Evolutionary conservation across 53 echinoderm and acorn worm species (phyloP).

Genomic region (Echinarachnius parma): DNA sequence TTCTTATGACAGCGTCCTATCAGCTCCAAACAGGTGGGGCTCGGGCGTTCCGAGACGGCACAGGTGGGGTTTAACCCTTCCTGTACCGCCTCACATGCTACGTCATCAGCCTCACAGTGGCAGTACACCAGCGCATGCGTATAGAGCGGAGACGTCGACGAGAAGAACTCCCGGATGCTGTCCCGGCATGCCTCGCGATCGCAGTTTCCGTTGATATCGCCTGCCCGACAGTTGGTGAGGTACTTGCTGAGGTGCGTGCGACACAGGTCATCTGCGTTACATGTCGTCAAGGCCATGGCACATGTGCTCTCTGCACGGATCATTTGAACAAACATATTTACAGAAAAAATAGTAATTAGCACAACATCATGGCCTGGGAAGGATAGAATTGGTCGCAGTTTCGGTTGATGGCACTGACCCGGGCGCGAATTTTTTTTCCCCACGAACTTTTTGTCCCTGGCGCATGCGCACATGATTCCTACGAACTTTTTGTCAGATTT

Average conservation of each 20-base stretch:
- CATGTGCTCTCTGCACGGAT: constrained; percentile 69
- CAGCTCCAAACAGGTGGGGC: constrained; percentile 49
- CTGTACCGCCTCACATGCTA: constrained; percentile 25
- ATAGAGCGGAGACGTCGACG: constrained; percentile 34
- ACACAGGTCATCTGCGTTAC: constrained; percentile 46
- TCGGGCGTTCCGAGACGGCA: constrained; percentile 23
- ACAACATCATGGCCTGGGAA: too few relatives aligned
- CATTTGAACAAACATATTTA: too few relatives aligned
- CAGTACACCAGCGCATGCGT: constrained; percentile 66
- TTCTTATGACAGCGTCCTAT: constrained; percentile 35
- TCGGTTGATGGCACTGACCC: too few relatives aligned
- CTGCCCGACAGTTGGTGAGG: constrained; percentile 35
- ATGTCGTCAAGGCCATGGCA: constrained; percentile 38
- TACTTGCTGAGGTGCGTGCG: constrained; percentile 35
- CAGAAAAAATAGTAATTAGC: too few relatives aligned
- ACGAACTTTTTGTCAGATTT: too few relatives aligned
- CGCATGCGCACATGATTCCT: too few relatives aligned
- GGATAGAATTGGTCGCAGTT: too few relatives aligned
- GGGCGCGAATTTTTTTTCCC: too few relatives aligned
- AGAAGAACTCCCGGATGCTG: constrained; percentile 53
- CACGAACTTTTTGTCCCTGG: too few relatives aligned
- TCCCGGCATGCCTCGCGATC: constrained; percentile 18
- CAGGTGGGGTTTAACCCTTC: constrained; percentile 56
- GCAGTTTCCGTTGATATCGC: constrained; percentile 33
- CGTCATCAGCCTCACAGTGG: constrained; percentile 36